These are phyloP conservation scores for Macrotrachela quadricornifera DNA, from an alignment of 1,140 invertebrate genomes.

Conservation along the genomic window DNA sequence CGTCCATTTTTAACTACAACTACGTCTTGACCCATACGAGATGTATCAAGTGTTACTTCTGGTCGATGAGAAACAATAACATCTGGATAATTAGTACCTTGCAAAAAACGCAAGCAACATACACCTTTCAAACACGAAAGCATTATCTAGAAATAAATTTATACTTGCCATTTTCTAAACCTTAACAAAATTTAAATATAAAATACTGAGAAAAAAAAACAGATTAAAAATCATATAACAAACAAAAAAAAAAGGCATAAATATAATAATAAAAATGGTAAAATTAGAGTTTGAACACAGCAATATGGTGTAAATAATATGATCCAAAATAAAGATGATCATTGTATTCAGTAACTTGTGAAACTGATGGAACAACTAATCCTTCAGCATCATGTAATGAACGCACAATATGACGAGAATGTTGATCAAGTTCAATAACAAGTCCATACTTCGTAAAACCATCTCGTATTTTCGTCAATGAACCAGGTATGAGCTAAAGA, in stretches of 20 bases:
- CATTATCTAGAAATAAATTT: too few relatives aligned
- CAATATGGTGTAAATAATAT: slow-evolving; percentile 15
- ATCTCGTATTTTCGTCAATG: slow-evolving; percentile 16
- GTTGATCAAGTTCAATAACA: slow-evolving; percentile 22
- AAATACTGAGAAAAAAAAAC: too few relatives aligned
- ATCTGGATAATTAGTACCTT: too few relatives aligned
- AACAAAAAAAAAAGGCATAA: too few relatives aligned
- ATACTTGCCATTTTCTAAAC: too few relatives aligned
- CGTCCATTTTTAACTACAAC: slow-evolving; percentile 88
- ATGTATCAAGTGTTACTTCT: not conserved
- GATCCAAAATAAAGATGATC: slow-evolving; percentile 39
- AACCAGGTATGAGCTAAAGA: slow-evolving; percentile 9
- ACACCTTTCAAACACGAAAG: too few relatives aligned
- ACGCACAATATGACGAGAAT: slow-evolving; percentile 20
- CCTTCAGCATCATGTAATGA: slow-evolving; percentile 27
- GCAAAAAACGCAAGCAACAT: too few relatives aligned
- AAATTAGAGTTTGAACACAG: too few relatives aligned
- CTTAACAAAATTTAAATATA: too few relatives aligned
- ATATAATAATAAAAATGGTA: too few relatives aligned
- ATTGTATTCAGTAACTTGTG: slow-evolving; percentile 25
- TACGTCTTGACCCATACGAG: slow-evolving; percentile 60
- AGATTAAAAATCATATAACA: too few relatives aligned
- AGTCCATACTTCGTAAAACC: slow-evolving; percentile 38
- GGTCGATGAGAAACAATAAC: too few relatives aligned
- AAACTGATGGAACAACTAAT: slow-evolving; percentile 16